phyloP scores from a whole-genome alignment of 2,888 invertebrate species.

The Dastarcus helophoroides region DNA sequence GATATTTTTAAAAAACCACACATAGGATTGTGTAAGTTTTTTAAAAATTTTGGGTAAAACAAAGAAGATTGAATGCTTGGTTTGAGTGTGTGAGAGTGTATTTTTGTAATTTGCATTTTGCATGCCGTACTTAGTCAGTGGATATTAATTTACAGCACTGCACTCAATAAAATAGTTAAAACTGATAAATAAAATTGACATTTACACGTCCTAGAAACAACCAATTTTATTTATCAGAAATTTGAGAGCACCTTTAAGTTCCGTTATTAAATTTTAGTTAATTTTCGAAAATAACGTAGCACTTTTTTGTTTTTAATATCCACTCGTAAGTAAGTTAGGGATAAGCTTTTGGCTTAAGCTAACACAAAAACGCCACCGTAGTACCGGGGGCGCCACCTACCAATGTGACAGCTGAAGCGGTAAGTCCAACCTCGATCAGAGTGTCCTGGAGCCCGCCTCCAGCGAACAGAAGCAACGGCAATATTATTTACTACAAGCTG shows the following conservation, averaged over 20 bases:
- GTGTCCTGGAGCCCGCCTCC: conserved; percentile 91
- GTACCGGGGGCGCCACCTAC: conserved; percentile 95
- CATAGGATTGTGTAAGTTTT: conserved; percentile 23
- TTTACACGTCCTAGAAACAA: background rate
- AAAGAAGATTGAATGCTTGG: too few species aligned
- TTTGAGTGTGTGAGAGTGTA: conserved; percentile 24
- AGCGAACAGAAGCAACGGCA: conserved; percentile 80
- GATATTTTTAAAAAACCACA: conserved; percentile 11
- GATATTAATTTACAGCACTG: conserved; percentile 39
- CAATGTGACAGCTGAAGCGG: conserved; percentile 81
- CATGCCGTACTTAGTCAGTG: conserved; percentile 37
- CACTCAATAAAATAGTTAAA: conserved; percentile 24
- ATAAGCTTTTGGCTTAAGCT: conserved; percentile 16
- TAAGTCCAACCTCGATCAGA: conserved; percentile 79
- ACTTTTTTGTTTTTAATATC: conserved; percentile 28
- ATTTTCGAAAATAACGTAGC: conserved; percentile 14
- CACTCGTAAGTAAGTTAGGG: conserved; percentile 20
- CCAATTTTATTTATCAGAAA: background rate
- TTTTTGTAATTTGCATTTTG: conserved; percentile 31
- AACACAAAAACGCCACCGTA: conserved; percentile 39
- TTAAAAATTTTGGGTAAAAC: too few species aligned
- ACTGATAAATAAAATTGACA: conserved; percentile 7
- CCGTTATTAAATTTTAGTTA: conserved; percentile 13
- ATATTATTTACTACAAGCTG: conserved; percentile 90
- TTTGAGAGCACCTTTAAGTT: conserved; percentile 15